Conservation (phyloP, 2,113 vertebrate genomes). For the Leptobrachium leishanense region DNA sequence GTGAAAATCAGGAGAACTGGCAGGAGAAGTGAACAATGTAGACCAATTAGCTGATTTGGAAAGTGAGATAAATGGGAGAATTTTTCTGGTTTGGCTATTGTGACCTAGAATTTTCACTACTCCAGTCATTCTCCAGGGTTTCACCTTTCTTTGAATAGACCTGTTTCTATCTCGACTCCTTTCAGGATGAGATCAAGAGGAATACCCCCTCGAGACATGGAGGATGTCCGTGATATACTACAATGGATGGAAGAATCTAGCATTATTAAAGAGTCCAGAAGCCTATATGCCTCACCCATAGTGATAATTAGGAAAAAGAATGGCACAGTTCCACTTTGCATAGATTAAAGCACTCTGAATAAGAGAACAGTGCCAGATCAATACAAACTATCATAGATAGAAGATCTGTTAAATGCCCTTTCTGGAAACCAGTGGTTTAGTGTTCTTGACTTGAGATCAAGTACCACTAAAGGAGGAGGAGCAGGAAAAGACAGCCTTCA, state of each 20-base stretch:
- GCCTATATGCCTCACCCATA: background rate
- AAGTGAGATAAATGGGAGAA: too few species aligned
- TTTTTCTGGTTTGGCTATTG: too few species aligned
- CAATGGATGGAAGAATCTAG: background rate
- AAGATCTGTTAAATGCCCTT: slow-evolving; percentile 3
- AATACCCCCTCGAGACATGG: background rate
- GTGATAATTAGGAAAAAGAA: background rate
- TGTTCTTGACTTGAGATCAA: background rate
- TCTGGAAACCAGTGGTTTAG: background rate
- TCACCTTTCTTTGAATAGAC: too few species aligned
- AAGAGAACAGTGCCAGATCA: background rate
- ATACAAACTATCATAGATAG: background rate
- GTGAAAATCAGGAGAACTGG: too few species aligned
- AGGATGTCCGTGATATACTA: slow-evolving; percentile 1
- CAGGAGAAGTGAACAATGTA: too few species aligned
- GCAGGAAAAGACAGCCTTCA: slow-evolving; percentile 39
- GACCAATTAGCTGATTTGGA: too few species aligned
- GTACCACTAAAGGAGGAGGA: slow-evolving; percentile 2
- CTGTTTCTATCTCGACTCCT: background rate
- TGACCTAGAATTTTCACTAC: too few species aligned
- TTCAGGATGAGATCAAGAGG: background rate
- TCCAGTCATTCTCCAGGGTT: too few species aligned
- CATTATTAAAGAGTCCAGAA: slow-evolving; percentile 2
- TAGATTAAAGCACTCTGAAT: slow-evolving; percentile 10
- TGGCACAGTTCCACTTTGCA: background rate